Conservation (phyloP, 1,140 invertebrate genomes). For the Anastatus disparis region DNA sequence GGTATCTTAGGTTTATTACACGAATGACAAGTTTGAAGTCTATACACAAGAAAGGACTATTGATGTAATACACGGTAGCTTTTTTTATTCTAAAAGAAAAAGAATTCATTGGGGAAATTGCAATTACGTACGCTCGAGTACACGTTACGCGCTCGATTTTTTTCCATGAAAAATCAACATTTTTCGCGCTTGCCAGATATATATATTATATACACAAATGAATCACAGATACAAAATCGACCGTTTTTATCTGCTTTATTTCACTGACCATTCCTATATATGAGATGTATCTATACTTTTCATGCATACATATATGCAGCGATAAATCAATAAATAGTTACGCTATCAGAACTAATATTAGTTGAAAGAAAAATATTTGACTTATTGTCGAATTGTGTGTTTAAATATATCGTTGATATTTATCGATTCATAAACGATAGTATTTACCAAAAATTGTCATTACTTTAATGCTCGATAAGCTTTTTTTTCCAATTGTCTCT, state of each 20-base stretch:
- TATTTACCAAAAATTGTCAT: background rate
- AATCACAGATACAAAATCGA: constrained; percentile 13
- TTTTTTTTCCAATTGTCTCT: background rate
- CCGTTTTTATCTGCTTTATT: constrained; percentile 4
- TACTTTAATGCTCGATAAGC: background rate
- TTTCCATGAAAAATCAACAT: constrained; percentile 8
- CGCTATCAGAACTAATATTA: background rate
- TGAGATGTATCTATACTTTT: background rate
- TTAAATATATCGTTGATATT: too few relatives aligned
- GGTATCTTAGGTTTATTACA: constrained; percentile 30
- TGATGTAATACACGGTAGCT: background rate
- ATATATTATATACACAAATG: background rate
- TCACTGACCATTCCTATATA: background rate
- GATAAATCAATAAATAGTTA: background rate
- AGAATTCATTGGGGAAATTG: constrained; percentile 29
- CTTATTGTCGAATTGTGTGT: background rate
- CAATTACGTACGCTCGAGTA: background rate
- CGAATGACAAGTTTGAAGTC: background rate
- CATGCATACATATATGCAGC: too few relatives aligned
- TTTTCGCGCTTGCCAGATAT: background rate
- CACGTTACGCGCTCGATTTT: background rate
- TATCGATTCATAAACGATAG: background rate
- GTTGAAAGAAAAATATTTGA: background rate
- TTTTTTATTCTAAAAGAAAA: too few relatives aligned
- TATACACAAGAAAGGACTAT: background rate